Base-by-base conservation (phyloP, 1,140 invertebrate genomes). In the Cydia pomonella region DNA sequence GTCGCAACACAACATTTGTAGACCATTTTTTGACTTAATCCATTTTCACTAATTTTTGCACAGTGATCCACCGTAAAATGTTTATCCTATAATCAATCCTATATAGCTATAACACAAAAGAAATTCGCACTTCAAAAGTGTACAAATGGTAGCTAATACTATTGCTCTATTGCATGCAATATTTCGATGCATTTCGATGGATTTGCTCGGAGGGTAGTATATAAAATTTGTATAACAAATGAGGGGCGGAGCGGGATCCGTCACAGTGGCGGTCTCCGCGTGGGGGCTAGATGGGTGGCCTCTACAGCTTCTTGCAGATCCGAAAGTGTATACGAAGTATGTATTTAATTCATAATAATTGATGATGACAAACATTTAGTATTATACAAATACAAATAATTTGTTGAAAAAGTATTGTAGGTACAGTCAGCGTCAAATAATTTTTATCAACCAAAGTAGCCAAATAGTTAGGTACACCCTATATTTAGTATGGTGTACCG, bases 201-300 rank as follows among this genome's bases (percentile, higher is more conserved):
- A 87, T 87, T 91, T 77, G 89, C 88, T 90, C 82, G 86, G 82
- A 91, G 91, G 89, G 88, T 91, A 91, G 89, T 92, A 92, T 92
- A 92, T 92, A 91, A 92, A 92, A 92, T 92, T 92, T 92, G 91
- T 92, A 92, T 92, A 92, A 92, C 88, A 92, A 91, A 92, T 92
- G 89, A 92, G 90, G 88, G 91, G 91, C 91, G 91, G 85, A 85
- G 44, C 80, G 73, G 83, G 91, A 92, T 92, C 91, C 89, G 91
- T 91, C 91, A 92, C 91, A 92, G 91, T 91, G 90, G 91, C 91
- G 76, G 84, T 80, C 86, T 80, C 82, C 66, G 83, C 80, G 91
- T 90, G 89, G 84, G 88, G 89, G 84, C 91, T 84, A 86, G 85
- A 87, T 91, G 89, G 91, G 91, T 92, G 91, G 91, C 88, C 88